Evolutionary conservation across 2,888 invertebrate genomes (phyloP), one percentile per base, ranked within the genome.

Genomic region (Erebia aethiops): DNA sequence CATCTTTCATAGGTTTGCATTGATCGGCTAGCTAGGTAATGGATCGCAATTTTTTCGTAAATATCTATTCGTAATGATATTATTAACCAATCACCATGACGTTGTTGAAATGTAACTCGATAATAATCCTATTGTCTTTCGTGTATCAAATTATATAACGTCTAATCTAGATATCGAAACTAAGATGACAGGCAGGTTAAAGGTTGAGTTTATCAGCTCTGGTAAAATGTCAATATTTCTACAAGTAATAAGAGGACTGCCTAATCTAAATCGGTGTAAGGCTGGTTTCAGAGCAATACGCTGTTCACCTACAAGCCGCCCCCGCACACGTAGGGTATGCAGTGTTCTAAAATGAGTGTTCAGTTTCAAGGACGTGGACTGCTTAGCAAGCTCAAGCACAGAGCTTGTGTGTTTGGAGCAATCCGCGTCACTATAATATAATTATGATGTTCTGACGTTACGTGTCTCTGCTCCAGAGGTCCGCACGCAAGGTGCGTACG

Each of bases 31-130:
- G 35, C 14, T 14, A 14, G 49, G 13, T n/a, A 13, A 41, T 46
- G 13, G 4, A 46, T 13, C 11, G 46, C 46, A 46, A 13, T 13
- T 64, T 41, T 54, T 41, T 43, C 51, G 52, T 69, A 66, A 70
- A 71, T 46, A 7, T 35, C 67, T 21, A 58, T 41, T 43, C 51
- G 52, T 69, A 66, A 73, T 73, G 52, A 65, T 60, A 73, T 56
- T 43, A 35, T 70, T 60, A 35, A 52, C 68, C 60, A 69, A 46
- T 72, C 66, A 66, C 63, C 60, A 54, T 73, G 71, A 70, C 70
- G 43, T 58, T 65, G 52, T 62, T 57, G 35, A 46, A 65, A 62
- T 16, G 18, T 51, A 60, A 60, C 46, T 49, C 21, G 35, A 64
- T 64, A 11, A 64, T 35, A 16, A 64, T 72, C 62, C 67, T 64